These are phyloP conservation scores for Gonatopus flavifemur DNA, from an alignment of 1,140 invertebrate species.

Conservation along the genomic window DNA sequence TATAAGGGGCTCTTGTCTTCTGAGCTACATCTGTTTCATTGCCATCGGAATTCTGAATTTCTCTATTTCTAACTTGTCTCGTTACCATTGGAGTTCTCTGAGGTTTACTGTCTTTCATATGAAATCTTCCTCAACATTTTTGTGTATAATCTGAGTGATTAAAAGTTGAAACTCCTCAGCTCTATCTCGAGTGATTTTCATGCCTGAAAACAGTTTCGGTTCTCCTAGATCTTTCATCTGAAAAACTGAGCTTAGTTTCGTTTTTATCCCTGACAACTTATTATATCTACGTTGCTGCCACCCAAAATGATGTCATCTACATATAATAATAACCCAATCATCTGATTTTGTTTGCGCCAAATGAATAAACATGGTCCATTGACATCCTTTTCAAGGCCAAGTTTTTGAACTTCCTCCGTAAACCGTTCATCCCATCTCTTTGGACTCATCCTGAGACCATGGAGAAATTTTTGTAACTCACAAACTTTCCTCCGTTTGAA, in stretches of 20 bases:
- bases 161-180: no score
- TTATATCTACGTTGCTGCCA: not conserved
- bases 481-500: constrained; percentile 13
- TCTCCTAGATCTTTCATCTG: not conserved
- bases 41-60: not conserved
- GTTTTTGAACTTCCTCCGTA: no score
- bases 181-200: no score
- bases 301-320: no score
- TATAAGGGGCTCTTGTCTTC: constrained; percentile 20
- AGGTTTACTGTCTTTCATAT: no score
- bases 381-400: no score
- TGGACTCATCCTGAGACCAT: no score
- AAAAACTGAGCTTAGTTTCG: constrained; percentile 1
- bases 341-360: not conserved
- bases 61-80: constrained; percentile 1
- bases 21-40: not conserved
- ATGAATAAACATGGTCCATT: not conserved
- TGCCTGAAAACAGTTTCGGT: not conserved
- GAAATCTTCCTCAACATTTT: constrained; percentile 28
- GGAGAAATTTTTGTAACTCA: constrained; percentile 17
- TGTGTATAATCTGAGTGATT: not conserved
- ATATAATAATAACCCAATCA: not conserved
- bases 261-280: not conserved
- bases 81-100: constrained; percentile 34
- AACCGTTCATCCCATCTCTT: constrained; percentile 23